A percentile compares a stretch with the other conserved stretches of the same genome.
These are phyloP conservation scores for Riparia riparia DNA, from an alignment of 2,113 vertebrate genomes.

Conservation along the genomic window DNA sequence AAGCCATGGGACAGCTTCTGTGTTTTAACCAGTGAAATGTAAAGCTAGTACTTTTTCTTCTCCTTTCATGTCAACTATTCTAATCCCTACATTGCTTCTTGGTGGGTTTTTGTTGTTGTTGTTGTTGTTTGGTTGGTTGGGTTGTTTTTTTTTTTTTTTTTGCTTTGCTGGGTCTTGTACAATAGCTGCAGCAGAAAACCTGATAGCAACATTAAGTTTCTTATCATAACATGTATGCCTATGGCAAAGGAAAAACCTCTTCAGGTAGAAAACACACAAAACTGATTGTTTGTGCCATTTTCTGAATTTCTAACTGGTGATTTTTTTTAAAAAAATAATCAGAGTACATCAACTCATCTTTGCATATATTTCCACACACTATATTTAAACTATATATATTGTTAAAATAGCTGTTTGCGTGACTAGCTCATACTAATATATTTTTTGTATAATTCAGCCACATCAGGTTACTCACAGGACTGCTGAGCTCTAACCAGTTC, in stretches of 20 bases:
- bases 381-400: neutral
- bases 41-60: neutral
- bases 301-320: neutral
- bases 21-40: neutral
- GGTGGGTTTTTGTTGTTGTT: neutral
- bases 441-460: neutral
- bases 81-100: neutral
- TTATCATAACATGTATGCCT: neutral
- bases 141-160: neutral
- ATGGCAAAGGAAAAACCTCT: neutral
- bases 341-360: neutral
- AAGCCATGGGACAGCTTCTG: neutral
- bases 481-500: neutral
- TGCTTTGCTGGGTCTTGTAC: neutral
- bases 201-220: neutral
- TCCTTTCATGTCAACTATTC: neutral
- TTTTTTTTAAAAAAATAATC: neutral
- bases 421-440: neutral
- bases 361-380: neutral
- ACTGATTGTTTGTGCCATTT: neutral
- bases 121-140: neutral
- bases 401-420: neutral
- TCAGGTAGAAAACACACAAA: neutral
- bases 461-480: neutral
- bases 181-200: neutral